Evolutionary conservation across 2,797 vertebrate species (phyloP), one percentile per base, ranked within the genome.

Genomic region (Pempheris klunzingeri): DNA sequence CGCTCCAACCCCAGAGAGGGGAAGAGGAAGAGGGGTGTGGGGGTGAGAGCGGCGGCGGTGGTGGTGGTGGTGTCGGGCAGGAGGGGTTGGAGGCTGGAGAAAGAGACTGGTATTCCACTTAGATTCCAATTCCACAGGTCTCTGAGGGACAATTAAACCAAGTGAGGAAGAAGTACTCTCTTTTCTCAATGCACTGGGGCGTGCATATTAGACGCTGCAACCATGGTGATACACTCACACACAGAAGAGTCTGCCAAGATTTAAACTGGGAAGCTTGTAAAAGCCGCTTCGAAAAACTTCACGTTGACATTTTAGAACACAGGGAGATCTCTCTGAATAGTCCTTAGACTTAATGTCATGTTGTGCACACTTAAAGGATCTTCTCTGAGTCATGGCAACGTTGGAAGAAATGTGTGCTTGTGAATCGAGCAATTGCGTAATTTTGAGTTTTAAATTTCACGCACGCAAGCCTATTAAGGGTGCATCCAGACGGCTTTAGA

Each of bases 101-200:
- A 85, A 89, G 83, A 93, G 90, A 87, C 91, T 90, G 92, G 85
- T 93, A 92, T 93, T 94, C 92, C 92, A 94, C 94, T 95, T 96
- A 94, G 92, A 92, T 91, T 94, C 93, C 95, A 95, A 95, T 95
- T 93, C 93, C 90, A 87, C 88, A 82, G 87, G 92, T 95, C 95
- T 95, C 95, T 86, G 76, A 93, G 95, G 95, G 92, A 94, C 95
- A 95, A 95, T 96, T 95, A 95, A 90, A 92, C 84, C 81, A 89
- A 92, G 93, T 89, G 89, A 90, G 91, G 90, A 94, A 93, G 90
- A 92, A 93, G 92, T 93, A 70, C 83, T 93, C 89, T 93, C 88
- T 93, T 90, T 92, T 93, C 88, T 92, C 92, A 88, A 87, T 88
- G 90, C 93, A 92, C 89, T 92, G 90, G 90, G 92, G 88, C 90